A percentile compares a stretch with the other conserved stretches of the same genome.
Conservation (phyloP, 2,113 vertebrate genomes). For the Antechinus flavipes region DNA sequence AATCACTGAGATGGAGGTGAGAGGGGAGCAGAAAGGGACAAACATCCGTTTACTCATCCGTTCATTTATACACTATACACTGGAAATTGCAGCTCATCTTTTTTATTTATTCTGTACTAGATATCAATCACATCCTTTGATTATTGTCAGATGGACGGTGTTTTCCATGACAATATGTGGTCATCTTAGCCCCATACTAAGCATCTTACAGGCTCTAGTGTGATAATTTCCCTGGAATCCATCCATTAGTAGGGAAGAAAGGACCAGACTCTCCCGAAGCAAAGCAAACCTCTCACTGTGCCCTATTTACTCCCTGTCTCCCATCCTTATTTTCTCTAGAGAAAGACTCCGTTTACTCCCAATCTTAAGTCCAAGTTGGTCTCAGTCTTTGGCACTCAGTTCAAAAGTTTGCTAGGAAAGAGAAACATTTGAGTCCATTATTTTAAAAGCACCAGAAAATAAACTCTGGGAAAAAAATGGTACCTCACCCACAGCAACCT, state of each 20-base stretch:
- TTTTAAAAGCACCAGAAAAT: constrained; percentile 80
- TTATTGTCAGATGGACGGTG: background rate
- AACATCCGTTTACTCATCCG: no score
- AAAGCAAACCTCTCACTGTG: constrained; percentile 65
- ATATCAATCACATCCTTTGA: background rate
- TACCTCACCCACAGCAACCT: constrained; percentile 63
- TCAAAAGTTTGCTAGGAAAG: constrained; percentile 65
- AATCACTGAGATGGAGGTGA: background rate
- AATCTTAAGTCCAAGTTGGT: constrained; percentile 54
- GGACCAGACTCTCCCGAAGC: background rate
- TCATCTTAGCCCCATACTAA: background rate
- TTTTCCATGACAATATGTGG: background rate
- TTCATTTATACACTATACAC: background rate
- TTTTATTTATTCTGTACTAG: background rate
- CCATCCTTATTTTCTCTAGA: constrained; percentile 12
- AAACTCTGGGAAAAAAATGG: constrained; percentile 56
- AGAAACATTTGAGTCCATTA: constrained; percentile 71
- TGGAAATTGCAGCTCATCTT: background rate
- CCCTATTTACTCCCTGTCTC: constrained; percentile 45
- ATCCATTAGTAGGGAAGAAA: constrained; percentile 35
- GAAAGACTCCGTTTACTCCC: constrained; percentile 9
- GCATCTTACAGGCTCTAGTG: background rate
- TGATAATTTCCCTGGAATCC: background rate
- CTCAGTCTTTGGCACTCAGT: constrained; percentile 74
- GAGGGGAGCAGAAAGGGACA: background rate